Evolutionary conservation across 2,797 vertebrate genomes (phyloP).

Genomic region (Hippocampus kuda): DNA sequence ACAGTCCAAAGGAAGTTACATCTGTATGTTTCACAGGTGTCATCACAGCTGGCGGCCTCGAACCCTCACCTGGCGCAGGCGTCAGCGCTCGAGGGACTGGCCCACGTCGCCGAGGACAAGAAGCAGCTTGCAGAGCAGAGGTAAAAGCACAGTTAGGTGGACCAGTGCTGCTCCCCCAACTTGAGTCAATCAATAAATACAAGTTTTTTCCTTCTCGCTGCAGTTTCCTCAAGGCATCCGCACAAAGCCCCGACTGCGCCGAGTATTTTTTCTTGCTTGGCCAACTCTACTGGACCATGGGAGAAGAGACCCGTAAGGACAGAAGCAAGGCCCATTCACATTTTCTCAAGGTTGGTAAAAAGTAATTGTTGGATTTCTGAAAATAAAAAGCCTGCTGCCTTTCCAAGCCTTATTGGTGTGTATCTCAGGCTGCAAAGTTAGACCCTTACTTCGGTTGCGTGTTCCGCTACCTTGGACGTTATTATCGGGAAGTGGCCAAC

Average conservation of each 20-base stretch:
- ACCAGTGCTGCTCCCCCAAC: no score
- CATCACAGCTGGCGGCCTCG: constrained; percentile 69
- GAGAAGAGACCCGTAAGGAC: constrained; percentile 80
- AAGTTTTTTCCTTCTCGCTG: constrained; percentile 5
- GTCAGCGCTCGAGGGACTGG: constrained; percentile 69
- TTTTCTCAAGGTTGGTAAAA: constrained; percentile 78
- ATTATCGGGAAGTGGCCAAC: constrained; percentile 76
- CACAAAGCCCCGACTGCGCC: constrained; percentile 66
- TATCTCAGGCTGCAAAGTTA: constrained; percentile 82
- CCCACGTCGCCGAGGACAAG: constrained; percentile 67
- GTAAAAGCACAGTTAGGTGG: constrained; percentile 32
- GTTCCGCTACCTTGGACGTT: constrained; percentile 86
- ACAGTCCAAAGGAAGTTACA: neutral
- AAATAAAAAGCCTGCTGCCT: neutral
- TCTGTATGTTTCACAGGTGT: constrained; percentile 61
- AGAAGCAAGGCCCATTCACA: constrained; percentile 80
- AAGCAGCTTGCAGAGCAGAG: constrained; percentile 77
- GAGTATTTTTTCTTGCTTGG: constrained; percentile 82
- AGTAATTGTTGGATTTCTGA: neutral
- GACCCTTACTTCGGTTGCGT: constrained; percentile 75
- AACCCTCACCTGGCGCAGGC: constrained; percentile 69
- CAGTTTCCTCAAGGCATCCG: constrained; percentile 78
- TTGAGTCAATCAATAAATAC: no score
- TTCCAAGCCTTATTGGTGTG: neutral
- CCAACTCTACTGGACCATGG: constrained; percentile 85